Base-by-base conservation (phyloP, 2,888 invertebrate genomes). In the Nomada ferruginata region DNA sequence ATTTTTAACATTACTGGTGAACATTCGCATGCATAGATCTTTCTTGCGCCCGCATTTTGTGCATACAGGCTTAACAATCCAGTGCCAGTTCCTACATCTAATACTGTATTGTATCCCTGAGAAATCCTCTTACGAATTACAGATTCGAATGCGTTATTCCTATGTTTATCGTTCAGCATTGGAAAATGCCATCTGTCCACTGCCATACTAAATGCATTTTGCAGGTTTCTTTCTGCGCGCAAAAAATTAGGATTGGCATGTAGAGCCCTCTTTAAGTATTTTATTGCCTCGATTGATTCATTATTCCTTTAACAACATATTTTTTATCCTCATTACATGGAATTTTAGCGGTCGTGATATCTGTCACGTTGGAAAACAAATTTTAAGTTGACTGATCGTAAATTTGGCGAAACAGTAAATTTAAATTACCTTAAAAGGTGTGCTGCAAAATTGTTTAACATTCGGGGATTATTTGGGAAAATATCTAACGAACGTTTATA, bases 181-280 rank as follows among this genome's bases (percentile, higher is more conserved):
- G 96, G 94, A 92, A 96, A 97, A 92, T 97, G 97, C 97, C 97
- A 97, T 69, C 97, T 94, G 81, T 97, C 96, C 60, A 97, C 95
- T 77, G 96, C 94, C 83, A 96, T 94, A 92, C 96, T 96, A 89
- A 96, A 96, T 0, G 96, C 94, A 83, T 96, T 96, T 91, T 97
- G 95, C 23, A 96, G 93, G 91, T 96, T 96, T 90, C 96, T 96
- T 89, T 96, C 95, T 18, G 96, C 95, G 85, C 94, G 94, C 0
- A 96, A 94, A 91, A 94, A 95, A 52, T 94, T 92, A 0, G 94
- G 93, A 88, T 96, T 94, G 1, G 94, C 85, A 76, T 91, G 89
- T 10, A 95, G 90, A 11, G 96, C 95, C 87, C 94, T 94, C 77
- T 95, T 93, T 82, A 96, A 96, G 87, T 95, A 95, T 47, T 92